Evolutionary conservation across 2,113 vertebrate genomes (phyloP).

Genomic region (Poecilia latipinna): DNA sequence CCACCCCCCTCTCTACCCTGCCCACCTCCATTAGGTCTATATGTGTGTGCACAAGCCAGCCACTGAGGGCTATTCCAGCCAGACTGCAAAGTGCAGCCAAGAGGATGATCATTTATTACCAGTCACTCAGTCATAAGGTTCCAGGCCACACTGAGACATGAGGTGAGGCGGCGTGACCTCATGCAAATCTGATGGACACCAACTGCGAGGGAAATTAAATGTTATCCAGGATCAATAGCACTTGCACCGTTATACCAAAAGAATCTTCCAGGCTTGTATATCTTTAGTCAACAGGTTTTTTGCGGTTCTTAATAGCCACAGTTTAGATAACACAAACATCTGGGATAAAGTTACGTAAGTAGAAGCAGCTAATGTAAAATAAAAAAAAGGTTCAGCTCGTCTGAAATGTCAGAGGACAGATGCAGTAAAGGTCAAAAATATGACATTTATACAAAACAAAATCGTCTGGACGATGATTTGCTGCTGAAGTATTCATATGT

Average conservation of each 20-base stretch:
- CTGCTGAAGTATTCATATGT: neutral
- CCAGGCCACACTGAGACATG: conserved; percentile 41
- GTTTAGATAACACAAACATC: neutral
- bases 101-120: conserved; percentile 63
- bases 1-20: conserved; percentile 5
- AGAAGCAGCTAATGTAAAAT: neutral
- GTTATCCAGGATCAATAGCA: conserved; percentile 50
- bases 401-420: neutral
- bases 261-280: conserved; percentile 4
- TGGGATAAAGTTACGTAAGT: neutral
- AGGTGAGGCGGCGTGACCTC: conserved; percentile 48
- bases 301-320: neutral
- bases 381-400: neutral
- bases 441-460: neutral
- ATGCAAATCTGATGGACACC: conserved; percentile 47
- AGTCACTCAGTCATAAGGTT: conserved; percentile 44
- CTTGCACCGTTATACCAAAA: neutral
- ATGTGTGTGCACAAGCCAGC: conserved; percentile 44
- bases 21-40: conserved; percentile 44
- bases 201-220: conserved; percentile 50
- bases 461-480: neutral
- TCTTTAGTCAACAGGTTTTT: neutral
- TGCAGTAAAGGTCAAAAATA: neutral
- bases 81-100: conserved; percentile 43
- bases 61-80: conserved; percentile 54